phyloP scores from a whole-genome alignment of 2,113 vertebrate genomes.

The Aptenodytes patagonicus region DNA sequence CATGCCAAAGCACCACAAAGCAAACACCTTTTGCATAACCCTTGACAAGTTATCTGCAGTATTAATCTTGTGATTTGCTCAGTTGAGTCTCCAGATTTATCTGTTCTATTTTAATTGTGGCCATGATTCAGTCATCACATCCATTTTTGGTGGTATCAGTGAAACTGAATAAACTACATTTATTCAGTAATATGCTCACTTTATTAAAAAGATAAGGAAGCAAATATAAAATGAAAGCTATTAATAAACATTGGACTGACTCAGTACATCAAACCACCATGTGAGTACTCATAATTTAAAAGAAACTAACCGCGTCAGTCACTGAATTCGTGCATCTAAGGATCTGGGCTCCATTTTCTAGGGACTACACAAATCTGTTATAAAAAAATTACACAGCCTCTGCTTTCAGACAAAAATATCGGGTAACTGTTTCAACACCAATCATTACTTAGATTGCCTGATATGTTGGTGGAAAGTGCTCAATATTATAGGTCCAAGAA shows the following conservation, averaged over 20 bases:
- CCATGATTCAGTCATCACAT: slow-evolving; percentile 12
- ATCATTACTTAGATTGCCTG: neutral
- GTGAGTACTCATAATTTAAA: neutral
- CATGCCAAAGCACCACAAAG: neutral
- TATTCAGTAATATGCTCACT: slow-evolving; percentile 40
- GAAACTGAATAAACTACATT: neutral
- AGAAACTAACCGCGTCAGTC: neutral
- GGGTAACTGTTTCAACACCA: neutral
- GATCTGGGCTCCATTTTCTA: neutral
- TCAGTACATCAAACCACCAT: neutral
- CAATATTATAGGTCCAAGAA: neutral
- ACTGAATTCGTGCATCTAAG: neutral
- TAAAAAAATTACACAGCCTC: neutral
- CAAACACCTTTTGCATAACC: neutral
- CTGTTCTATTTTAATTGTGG: slow-evolving; percentile 33
- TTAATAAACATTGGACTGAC: slow-evolving; percentile 45
- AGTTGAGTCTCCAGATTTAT: slow-evolving; percentile 1
- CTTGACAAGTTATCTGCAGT: neutral
- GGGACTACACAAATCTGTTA: neutral
- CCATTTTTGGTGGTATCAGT: neutral
- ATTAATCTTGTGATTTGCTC: neutral
- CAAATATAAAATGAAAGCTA: slow-evolving; percentile 54
- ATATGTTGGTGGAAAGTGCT: neutral
- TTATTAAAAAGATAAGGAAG: slow-evolving; percentile 65
- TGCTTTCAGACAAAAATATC: neutral